Evolutionary conservation across 2,797 vertebrate species (phyloP).

Genomic region (Falco columbarius): DNA sequence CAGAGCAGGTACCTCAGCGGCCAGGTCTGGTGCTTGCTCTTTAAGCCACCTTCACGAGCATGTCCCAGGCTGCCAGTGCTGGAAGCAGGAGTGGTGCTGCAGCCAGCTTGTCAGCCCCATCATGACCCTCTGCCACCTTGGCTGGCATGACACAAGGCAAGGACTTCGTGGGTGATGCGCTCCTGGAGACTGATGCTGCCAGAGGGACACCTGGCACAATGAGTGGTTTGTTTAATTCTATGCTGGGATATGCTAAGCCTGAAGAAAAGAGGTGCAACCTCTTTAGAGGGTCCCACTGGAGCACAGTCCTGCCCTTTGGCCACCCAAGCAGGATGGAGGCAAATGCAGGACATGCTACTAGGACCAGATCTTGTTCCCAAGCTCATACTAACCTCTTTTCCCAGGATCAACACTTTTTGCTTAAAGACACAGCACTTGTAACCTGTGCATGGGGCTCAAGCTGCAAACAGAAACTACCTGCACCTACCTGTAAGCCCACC

Average conservation of each 20-base stretch:
- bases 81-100: too few relatives aligned
- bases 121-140: rapidly evolving
- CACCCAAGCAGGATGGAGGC: background rate
- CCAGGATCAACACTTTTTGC: background rate
- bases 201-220: background rate
- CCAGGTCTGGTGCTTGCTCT: background rate
- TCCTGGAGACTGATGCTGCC: background rate
- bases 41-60: background rate
- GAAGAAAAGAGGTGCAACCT: background rate
- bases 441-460: background rate
- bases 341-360: background rate
- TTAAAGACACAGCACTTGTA: background rate
- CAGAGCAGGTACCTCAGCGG: background rate
- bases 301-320: background rate
- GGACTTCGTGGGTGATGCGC: background rate
- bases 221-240: background rate
- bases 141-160: rapidly evolving
- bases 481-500: background rate
- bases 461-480: background rate
- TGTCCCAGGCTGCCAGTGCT: background rate
- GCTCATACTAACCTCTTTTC: background rate
- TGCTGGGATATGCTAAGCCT: background rate
- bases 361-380: background rate
- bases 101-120: rapidly evolving
- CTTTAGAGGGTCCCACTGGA: background rate